These are phyloP conservation scores for Anaspis maculata DNA, from an alignment of 2,888 invertebrate genomes.

Conservation along the genomic window DNA sequence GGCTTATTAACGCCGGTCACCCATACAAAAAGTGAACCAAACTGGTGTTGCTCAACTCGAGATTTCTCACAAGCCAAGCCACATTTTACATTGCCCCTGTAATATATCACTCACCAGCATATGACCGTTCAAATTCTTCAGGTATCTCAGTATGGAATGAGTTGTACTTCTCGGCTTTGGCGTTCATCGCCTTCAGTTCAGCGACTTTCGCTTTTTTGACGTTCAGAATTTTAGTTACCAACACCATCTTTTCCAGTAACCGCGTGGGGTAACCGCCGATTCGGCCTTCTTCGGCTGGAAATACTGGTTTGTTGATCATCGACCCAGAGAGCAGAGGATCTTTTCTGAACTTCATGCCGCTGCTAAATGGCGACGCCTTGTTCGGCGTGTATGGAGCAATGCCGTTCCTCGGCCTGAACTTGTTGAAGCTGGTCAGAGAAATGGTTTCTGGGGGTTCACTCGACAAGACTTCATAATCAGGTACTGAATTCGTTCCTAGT, in stretches of 20 bases:
- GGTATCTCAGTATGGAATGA: slow-evolving; percentile 71
- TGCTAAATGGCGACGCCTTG: slow-evolving; percentile 43
- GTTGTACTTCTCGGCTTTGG: slow-evolving; percentile 80
- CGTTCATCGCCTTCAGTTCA: slow-evolving; percentile 76
- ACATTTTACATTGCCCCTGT: no score
- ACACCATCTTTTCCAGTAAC: slow-evolving; percentile 77
- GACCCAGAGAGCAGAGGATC: slow-evolving; percentile 63
- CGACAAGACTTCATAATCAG: slow-evolving; percentile 92
- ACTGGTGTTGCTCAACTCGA: no score
- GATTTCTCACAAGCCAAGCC: no score
- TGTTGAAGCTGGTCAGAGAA: slow-evolving; percentile 74
- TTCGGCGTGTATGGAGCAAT: slow-evolving; percentile 39
- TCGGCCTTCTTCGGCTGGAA: slow-evolving; percentile 42
- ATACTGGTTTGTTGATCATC: slow-evolving; percentile 30
- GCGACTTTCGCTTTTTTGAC: slow-evolving; percentile 76
- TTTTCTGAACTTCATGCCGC: slow-evolving; percentile 46
- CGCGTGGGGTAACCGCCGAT: slow-evolving; percentile 79
- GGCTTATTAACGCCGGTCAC: no score
- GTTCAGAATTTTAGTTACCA: slow-evolving; percentile 75
- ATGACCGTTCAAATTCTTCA: slow-evolving; percentile 83
- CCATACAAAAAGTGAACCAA: no score
- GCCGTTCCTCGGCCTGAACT: slow-evolving; percentile 64
- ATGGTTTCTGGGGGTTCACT: slow-evolving; percentile 89
- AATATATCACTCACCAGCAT: no score
- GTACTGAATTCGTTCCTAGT: slow-evolving; percentile 90